These are phyloP conservation scores for Poicephalus gulielmi DNA, from an alignment of 2,113 vertebrate species.

Conservation along the genomic window DNA sequence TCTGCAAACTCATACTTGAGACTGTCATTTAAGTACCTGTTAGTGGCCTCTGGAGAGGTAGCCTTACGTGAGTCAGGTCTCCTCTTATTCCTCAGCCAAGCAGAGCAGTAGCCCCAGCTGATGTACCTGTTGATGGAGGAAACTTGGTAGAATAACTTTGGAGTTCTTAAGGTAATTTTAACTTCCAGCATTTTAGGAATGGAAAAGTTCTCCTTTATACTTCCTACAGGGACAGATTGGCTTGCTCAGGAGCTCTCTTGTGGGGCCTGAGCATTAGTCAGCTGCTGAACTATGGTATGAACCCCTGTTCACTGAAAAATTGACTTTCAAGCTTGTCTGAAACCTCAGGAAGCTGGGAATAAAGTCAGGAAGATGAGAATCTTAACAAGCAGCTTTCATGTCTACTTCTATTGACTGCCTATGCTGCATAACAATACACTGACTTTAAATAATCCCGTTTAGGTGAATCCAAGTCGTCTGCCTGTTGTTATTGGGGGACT, in stretches of 20 bases:
- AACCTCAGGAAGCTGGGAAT: neutral
- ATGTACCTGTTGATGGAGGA: neutral
- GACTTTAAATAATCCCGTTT: neutral
- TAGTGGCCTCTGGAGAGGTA: neutral
- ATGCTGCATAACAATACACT: neutral
- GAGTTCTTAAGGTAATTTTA: neutral
- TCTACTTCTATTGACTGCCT: neutral
- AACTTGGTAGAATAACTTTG: neutral
- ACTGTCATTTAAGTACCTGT: neutral
- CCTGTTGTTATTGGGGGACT: conserved; percentile 95
- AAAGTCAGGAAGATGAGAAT: neutral
- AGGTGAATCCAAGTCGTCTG: conserved; percentile 97
- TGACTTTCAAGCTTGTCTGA: neutral
- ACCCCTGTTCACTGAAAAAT: neutral
- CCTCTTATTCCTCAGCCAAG: neutral
- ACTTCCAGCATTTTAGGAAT: neutral
- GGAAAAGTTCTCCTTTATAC: neutral
- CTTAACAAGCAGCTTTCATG: neutral
- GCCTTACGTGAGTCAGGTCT: neutral
- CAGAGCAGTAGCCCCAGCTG: neutral
- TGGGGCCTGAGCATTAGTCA: neutral
- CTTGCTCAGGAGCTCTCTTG: neutral
- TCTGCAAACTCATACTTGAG: neutral
- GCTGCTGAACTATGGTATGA: neutral
- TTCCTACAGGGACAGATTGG: neutral